Base-by-base conservation (phyloP, 2,797 vertebrate species). In the Scomberomorus guttatus region DNA sequence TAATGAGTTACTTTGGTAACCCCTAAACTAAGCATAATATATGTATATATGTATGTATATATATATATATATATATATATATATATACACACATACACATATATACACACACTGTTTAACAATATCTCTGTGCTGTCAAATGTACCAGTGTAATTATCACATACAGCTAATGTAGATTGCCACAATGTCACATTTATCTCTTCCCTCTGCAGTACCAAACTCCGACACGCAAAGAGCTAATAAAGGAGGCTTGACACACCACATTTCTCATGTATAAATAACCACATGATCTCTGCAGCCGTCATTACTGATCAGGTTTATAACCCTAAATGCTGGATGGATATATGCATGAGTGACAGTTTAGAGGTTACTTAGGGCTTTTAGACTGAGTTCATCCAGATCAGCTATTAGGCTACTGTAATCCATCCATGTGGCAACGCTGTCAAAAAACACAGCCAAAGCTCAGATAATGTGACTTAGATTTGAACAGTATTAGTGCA, bases 371-470 rank as follows among this genome's bases (percentile, higher is more conserved):
- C 74, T 71, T 77, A 71, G 69, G 55, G 87, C 77, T 88, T 89
- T 89, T 70, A 83, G 52, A 60, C 71, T 7, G 54, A 75, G 64
- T 82, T 56, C 67, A 87, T 90, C 87, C 79, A 87, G 76, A 88
- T 89, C 86, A 82, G 81, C 62, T 73, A 82, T 88, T 88, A 86
- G 77, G 80, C 77, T 34, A 57, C 50, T 24, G 18, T 91, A 92
- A 93, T 91, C 85, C 82, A 82, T 87, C 64, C 75, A 81, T 81
- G 88, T 90, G 87, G 80, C 86, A 84, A 22, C 0, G 20, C 66
- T 37, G 77, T 54, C 22, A 50, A 34, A n/a, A 80, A 83, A 77
- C 24, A 0, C 54, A 61, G 77, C 89, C 88, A 89, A 89, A 86
- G 65, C 86, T 80, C 68, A 75, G 83, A 90, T 92, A 65, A 91